Conservation (phyloP, 2,113 vertebrate genomes). For the Apeltes quadracus region DNA sequence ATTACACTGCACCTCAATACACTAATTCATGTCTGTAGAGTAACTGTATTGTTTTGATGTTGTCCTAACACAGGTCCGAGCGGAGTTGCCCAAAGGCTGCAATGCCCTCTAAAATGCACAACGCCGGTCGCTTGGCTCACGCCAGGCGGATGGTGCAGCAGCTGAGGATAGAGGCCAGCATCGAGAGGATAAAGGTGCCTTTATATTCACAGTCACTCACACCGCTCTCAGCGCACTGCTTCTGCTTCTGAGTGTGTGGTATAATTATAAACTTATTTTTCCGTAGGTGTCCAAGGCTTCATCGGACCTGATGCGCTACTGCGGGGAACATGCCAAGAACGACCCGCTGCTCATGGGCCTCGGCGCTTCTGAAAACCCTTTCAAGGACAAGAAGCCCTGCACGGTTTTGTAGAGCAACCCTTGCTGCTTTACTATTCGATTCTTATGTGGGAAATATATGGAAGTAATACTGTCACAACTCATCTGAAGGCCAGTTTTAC, state of each 20-base stretch:
- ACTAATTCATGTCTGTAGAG: constrained; percentile 1
- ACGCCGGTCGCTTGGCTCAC: constrained; percentile 87
- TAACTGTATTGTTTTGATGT: neutral
- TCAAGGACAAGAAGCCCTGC: constrained; percentile 96
- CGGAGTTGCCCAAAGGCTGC: constrained; percentile 62
- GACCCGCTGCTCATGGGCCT: constrained; percentile 91
- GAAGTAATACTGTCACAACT: constrained; percentile 29
- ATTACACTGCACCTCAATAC: constrained; percentile 6
- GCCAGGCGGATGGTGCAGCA: constrained; percentile 89
- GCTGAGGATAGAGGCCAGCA: constrained; percentile 87
- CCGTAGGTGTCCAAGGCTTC: constrained; percentile 91
- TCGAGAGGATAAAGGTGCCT: constrained; percentile 92
- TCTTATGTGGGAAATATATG: neutral
- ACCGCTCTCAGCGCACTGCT: neutral
- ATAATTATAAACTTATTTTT: constrained; percentile 2
- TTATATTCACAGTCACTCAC: neutral
- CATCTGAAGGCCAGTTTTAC: constrained; percentile 35
- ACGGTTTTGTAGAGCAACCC: constrained; percentile 83
- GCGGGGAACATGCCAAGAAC: constrained; percentile 89
- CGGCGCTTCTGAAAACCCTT: constrained; percentile 92
- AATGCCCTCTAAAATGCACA: constrained; percentile 89
- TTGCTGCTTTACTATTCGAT: constrained; percentile 35
- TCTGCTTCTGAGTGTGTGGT: neutral
- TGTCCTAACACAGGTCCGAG: constrained; percentile 31
- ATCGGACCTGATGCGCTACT: constrained; percentile 92